phyloP scores from a whole-genome alignment of 1,140 invertebrate species.

The Drosophila elegans region DNA sequence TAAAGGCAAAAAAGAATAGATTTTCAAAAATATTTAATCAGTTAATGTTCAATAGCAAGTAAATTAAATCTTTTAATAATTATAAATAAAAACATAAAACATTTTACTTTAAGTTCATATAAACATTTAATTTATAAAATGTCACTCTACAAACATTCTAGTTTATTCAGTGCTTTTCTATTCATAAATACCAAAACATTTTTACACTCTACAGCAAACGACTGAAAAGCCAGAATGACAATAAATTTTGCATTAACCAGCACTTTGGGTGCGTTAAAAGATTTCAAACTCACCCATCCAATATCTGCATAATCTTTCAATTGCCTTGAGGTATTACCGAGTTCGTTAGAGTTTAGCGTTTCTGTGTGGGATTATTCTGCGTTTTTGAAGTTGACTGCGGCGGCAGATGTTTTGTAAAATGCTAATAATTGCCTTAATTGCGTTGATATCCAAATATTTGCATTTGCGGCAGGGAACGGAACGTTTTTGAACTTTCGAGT shows the following conservation, averaged over 20 bases:
- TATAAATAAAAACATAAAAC: no score
- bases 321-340: conserved; percentile 13
- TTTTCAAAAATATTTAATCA: background rate
- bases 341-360: conserved; percentile 1
- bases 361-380: conserved; percentile 18
- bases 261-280: conserved; percentile 26
- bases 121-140: no score
- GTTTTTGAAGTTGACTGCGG: conserved; percentile 35
- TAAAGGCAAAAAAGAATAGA: background rate
- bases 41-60: background rate
- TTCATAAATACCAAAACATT: background rate
- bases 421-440: conserved; percentile 68
- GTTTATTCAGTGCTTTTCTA: background rate
- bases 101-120: no score
- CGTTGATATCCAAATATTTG: conserved; percentile 61
- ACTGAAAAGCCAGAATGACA: background rate
- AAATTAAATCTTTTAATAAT: background rate
- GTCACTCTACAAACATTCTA: no score
- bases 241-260: conserved; percentile 42
- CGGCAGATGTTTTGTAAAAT: conserved; percentile 57
- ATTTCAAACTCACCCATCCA: conserved; percentile 5
- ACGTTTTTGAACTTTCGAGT: conserved; percentile 70
- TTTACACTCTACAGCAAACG: background rate
- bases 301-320: conserved; percentile 46
- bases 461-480: conserved; percentile 24